phyloP scores from a whole-genome alignment of 37 sponge, comb jelly and placozoan genomes.

The Agelas oroides region DNA sequence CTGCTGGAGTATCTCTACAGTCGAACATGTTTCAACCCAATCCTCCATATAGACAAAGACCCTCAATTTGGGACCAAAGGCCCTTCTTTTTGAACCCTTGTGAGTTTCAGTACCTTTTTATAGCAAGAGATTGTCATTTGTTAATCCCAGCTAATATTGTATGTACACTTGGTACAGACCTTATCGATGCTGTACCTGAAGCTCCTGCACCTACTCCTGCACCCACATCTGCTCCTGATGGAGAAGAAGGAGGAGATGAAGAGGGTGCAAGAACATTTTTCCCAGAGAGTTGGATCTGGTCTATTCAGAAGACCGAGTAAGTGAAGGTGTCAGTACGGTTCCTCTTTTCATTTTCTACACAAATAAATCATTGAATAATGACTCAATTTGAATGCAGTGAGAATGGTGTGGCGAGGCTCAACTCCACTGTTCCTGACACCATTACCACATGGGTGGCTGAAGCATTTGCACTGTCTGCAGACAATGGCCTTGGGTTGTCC shows the following conservation, averaged over 20 bases:
- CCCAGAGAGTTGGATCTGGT: slow-evolving; percentile 68
- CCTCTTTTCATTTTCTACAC: no score
- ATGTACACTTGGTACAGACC: no score
- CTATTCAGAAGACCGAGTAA: slow-evolving; percentile 45
- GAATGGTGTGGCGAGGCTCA: slow-evolving; percentile 7
- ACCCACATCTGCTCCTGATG: not conserved
- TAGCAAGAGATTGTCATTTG: no score
- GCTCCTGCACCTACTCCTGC: not conserved
- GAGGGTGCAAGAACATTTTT: slow-evolving; percentile 58
- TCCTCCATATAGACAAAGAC: slow-evolving; percentile 23
- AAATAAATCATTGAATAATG: no score
- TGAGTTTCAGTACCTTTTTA: no score
- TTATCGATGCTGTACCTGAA: no score
- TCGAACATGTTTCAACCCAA: slow-evolving; percentile 60
- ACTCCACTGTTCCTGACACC: slow-evolving; percentile 56
- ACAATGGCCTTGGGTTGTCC: slow-evolving; percentile 47
- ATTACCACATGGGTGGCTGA: slow-evolving; percentile 70
- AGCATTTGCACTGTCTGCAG: slow-evolving; percentile 20
- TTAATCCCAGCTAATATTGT: not conserved
- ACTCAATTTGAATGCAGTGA: slow-evolving; percentile 15
- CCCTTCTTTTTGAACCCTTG: no score
- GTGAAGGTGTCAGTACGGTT: no score
- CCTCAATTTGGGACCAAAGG: no score
- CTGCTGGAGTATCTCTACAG: slow-evolving; percentile 39
- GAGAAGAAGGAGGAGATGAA: slow-evolving; percentile 10